Conservation (phyloP, 2,797 vertebrate genomes). For the Gadopsis marmoratus region DNA sequence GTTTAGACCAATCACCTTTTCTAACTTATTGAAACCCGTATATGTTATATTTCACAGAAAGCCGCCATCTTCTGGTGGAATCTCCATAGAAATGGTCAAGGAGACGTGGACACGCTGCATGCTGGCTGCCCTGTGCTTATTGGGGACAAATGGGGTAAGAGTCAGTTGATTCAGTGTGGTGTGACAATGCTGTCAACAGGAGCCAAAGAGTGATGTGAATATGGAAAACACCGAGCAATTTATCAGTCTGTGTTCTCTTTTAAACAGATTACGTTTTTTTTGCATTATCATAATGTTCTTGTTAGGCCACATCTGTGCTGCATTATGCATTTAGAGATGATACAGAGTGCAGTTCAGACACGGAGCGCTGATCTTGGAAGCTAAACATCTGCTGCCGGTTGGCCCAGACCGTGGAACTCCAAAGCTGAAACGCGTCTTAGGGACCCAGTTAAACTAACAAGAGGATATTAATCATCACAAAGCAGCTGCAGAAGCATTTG, state of each 20-base stretch:
- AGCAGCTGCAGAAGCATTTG: constrained; percentile 52
- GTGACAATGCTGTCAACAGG: neutral
- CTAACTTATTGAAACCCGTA: neutral
- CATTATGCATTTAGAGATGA: constrained; percentile 58
- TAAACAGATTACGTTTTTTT: neutral
- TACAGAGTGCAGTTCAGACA: constrained; percentile 56
- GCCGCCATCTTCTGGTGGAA: constrained; percentile 99
- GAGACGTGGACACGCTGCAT: constrained; percentile 90
- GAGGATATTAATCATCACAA: constrained; percentile 46
- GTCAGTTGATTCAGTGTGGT: neutral
- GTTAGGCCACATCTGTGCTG: constrained; percentile 67
- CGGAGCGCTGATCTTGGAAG: constrained; percentile 41
- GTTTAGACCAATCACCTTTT: neutral
- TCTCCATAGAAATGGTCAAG: constrained; percentile 90
- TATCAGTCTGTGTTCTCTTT: neutral
- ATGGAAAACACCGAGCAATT: neutral
- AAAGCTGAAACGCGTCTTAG: constrained; percentile 30
- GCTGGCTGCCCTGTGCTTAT: constrained; percentile 94
- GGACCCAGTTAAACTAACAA: constrained; percentile 45
- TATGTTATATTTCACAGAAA: constrained; percentile 82
- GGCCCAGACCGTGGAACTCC: constrained; percentile 37
- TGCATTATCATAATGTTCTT: neutral
- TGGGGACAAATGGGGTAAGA: constrained; percentile 96
- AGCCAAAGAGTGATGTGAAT: neutral
- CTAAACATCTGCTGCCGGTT: constrained; percentile 68